Conservation (phyloP, 1,140 invertebrate genomes). For the Trichonephila inaurata region DNA sequence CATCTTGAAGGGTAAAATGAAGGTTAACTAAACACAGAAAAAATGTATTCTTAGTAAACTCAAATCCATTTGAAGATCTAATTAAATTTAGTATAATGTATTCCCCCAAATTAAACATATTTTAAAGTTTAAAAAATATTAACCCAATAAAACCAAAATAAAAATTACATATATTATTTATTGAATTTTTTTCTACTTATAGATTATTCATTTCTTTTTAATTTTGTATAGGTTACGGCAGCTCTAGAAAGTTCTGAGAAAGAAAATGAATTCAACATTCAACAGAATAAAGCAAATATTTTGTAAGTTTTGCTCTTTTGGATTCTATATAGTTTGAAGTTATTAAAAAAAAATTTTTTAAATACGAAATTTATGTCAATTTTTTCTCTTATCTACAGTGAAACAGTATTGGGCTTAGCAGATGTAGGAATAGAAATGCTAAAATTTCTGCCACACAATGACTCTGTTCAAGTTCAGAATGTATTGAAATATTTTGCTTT, state of each 20-base stretch:
- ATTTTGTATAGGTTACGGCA: not conserved
- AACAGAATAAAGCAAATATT: not conserved
- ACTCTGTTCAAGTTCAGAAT: not conserved
- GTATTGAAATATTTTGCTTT: conserved; percentile 22
- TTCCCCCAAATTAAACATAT: too few relatives aligned
- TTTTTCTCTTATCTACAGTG: not conserved
- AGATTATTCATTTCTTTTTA: too few relatives aligned
- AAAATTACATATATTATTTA: too few relatives aligned
- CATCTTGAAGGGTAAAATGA: too few relatives aligned
- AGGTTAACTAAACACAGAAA: too few relatives aligned
- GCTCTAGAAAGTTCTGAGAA: not conserved
- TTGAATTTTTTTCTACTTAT: too few relatives aligned
- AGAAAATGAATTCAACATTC: not conserved
- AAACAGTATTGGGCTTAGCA: conserved; percentile 13
- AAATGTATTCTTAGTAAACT: too few relatives aligned
- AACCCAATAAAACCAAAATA: too few relatives aligned
- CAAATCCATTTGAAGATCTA: too few relatives aligned
- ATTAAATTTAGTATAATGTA: too few relatives aligned
- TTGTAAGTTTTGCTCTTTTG: not conserved
- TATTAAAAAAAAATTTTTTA: not conserved
- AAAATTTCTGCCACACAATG: conserved; percentile 23
- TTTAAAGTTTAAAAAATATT: too few relatives aligned
- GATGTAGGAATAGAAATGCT: conserved; percentile 41
- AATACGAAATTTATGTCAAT: not conserved
- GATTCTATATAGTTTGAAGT: not conserved